Evolutionary conservation across 2,113 vertebrate species (phyloP).

Genomic region (Atrichornis clamosus): DNA sequence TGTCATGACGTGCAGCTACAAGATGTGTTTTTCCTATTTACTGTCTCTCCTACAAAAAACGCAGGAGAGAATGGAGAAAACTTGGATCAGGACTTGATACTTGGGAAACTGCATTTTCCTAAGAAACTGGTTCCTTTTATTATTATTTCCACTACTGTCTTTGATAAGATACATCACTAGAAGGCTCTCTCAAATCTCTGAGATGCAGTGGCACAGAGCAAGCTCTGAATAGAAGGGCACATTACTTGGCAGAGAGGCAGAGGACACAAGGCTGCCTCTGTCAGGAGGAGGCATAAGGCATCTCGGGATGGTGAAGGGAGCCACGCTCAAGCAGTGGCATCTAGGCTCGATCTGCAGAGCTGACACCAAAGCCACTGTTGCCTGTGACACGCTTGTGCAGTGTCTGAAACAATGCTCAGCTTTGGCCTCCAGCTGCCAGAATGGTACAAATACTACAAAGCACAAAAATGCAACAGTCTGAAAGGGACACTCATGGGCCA

Average conservation of each 20-base stretch:
- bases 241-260: background rate
- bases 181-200: background rate
- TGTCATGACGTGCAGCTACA: background rate
- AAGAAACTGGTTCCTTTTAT: background rate
- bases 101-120: background rate
- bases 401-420: background rate
- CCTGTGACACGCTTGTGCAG: accelerated
- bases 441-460: background rate
- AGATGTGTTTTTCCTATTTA: background rate
- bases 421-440: background rate
- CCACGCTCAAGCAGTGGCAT: background rate
- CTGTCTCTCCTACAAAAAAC: background rate
- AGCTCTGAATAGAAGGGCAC: background rate
- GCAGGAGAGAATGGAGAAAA: background rate
- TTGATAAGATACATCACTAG: background rate
- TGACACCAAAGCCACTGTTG: accelerated
- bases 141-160: background rate
- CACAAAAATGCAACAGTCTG: background rate
- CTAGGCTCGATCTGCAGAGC: accelerated
- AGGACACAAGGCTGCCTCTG: background rate
- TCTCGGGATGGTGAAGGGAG: background rate
- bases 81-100: background rate
- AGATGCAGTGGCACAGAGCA: background rate
- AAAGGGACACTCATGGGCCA: background rate
- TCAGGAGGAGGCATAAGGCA: background rate